Percentiles rank a stretch among this genome's conserved stretches.
phyloP scores from a whole-genome alignment of 2,113 vertebrate species.

The chimpanzee (Pan troglodytes) region NHGRI_mPanTro3-v2.1_pri NC_072408.2:110808001-110808500 shows the following conservation, averaged over 20 bases:
- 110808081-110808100: neutral
- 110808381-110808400: conserved; percentile 87
- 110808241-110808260: neutral
- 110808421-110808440: conserved; percentile 82
- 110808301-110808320: conserved; percentile 94
- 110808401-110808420: conserved; percentile 93
- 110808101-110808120: neutral
- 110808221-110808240: rapidly evolving
- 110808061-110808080: neutral
- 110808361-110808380: conserved; percentile 96
- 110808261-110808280: neutral
- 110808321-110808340: conserved; percentile 92
- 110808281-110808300: neutral
- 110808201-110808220: neutral
- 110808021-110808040: neutral
- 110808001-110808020: neutral
- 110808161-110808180: neutral
- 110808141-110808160: neutral
- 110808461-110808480: neutral
- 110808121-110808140: neutral
- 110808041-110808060: neutral
- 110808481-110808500: neutral
- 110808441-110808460: neutral
- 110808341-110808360: conserved; percentile 93
- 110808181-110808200: neutral